Evolutionary conservation across 2,888 invertebrate genomes (phyloP).

Genomic region (Pristionchus japonicus): DNA sequence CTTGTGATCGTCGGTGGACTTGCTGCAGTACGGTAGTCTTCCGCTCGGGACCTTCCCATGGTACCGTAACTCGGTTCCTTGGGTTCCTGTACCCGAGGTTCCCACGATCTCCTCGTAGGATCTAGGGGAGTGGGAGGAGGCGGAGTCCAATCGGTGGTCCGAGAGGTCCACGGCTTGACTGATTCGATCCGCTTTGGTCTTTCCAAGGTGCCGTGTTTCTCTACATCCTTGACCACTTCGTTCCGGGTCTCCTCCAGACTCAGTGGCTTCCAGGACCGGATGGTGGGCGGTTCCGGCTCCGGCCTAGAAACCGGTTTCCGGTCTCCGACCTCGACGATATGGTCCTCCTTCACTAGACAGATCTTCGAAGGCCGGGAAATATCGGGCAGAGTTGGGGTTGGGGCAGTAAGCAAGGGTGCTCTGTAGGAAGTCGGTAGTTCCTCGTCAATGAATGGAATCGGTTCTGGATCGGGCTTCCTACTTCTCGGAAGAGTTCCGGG

Average conservation of each 20-base stretch:
- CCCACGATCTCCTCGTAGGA: conserved; percentile 1
- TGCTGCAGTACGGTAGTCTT: neutral
- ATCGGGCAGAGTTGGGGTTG: neutral
- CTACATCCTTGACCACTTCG: conserved; percentile 41
- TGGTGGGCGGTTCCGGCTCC: neutral
- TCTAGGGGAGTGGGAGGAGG: neutral
- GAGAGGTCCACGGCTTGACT: neutral
- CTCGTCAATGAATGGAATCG: conserved; percentile 51
- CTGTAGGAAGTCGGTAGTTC: conserved; percentile 45
- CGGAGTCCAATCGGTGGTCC: neutral
- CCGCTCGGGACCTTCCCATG: neutral
- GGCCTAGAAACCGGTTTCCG: conserved; percentile 5
- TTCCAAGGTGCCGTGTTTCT: neutral
- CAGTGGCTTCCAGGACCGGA: conserved; percentile 41
- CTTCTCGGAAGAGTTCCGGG: conserved; percentile 55
- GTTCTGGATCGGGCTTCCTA: conserved; percentile 58
- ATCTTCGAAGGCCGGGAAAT: neutral
- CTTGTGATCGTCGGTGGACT: neutral
- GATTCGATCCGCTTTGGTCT: neutral
- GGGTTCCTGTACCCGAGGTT: neutral
- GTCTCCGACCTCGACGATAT: conserved; percentile 46
- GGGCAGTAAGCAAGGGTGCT: neutral
- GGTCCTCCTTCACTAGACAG: conserved; percentile 46
- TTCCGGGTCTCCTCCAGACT: conserved; percentile 40
- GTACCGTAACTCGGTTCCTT: neutral